Percentiles rank a stretch among this genome's conserved stretches.
Conservation (phyloP, 2,113 vertebrate genomes). For the Poeciliopsis retropinna region DNA sequence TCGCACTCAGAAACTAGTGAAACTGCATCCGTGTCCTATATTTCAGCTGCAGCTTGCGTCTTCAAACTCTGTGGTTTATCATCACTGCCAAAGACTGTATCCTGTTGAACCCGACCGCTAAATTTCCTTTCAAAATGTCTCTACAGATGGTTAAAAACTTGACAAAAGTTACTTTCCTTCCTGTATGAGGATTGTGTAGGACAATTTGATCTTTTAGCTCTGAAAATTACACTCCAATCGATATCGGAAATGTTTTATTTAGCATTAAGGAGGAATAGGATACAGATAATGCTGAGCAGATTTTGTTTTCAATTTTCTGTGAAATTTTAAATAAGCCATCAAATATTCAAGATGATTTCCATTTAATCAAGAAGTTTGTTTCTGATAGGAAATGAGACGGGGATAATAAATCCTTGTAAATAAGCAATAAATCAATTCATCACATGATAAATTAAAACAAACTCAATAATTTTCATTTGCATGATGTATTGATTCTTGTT, state of each 20-base stretch:
- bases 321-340: no score
- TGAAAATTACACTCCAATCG: slow-evolving; percentile 16
- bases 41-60: slow-evolving; percentile 33
- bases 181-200: background rate
- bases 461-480: no score
- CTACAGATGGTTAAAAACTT: slow-evolving; percentile 32
- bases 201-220: slow-evolving; percentile 11
- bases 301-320: no score
- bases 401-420: no score
- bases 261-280: no score
- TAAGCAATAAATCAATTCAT: no score
- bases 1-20: slow-evolving; percentile 38
- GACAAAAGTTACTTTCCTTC: slow-evolving; percentile 16
- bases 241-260: slow-evolving; percentile 14
- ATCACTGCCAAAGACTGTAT: slow-evolving; percentile 28
- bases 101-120: slow-evolving; percentile 45
- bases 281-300: background rate
- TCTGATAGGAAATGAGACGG: no score
- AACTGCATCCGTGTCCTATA: slow-evolving; percentile 57
- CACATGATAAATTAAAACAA: no score
- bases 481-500: no score
- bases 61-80: slow-evolving; percentile 32
- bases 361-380: no score
- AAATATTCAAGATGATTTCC: no score
- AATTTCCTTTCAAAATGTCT: slow-evolving; percentile 32